Evolutionary conservation across 2,888 invertebrate species (phyloP).

Genomic region (Dryadula phaetusa): DNA sequence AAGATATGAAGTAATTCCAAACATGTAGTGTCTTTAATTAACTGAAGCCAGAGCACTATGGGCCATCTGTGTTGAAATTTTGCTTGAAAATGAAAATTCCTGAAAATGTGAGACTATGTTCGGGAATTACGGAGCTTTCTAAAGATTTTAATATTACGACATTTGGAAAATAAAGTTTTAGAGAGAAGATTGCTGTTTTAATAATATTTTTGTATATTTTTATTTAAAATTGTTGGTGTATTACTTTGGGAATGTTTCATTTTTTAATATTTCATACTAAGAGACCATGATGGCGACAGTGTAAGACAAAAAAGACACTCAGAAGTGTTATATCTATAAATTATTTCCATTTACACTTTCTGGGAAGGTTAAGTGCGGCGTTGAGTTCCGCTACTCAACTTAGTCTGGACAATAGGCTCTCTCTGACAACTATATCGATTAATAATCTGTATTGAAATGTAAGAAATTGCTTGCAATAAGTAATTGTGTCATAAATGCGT

Average conservation of each 20-base stretch:
- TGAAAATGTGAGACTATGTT: slow-evolving; percentile 35
- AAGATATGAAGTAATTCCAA: slow-evolving; percentile 35
- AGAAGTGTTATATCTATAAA: no score
- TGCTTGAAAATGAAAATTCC: slow-evolving; percentile 39
- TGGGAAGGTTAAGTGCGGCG: no score
- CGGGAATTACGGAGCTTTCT: slow-evolving; percentile 29
- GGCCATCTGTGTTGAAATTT: slow-evolving; percentile 42
- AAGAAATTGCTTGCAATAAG: no score
- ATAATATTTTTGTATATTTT: neutral
- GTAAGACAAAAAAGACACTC: no score
- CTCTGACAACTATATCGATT: no score
- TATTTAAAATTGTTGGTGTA: neutral
- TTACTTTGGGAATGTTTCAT: neutral
- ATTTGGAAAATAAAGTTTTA: slow-evolving; percentile 15
- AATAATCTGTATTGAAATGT: no score
- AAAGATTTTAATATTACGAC: slow-evolving; percentile 33
- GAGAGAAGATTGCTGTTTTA: neutral
- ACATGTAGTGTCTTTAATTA: slow-evolving; percentile 43
- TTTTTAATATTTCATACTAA: neutral
- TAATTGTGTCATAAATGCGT: neutral
- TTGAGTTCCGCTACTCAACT: no score
- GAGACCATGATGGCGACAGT: no score
- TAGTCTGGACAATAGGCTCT: no score
- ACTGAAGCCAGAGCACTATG: slow-evolving; percentile 36
- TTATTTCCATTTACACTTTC: no score